Evolutionary conservation across 2,888 invertebrate species (phyloP).

Genomic region (Graphium colonna): DNA sequence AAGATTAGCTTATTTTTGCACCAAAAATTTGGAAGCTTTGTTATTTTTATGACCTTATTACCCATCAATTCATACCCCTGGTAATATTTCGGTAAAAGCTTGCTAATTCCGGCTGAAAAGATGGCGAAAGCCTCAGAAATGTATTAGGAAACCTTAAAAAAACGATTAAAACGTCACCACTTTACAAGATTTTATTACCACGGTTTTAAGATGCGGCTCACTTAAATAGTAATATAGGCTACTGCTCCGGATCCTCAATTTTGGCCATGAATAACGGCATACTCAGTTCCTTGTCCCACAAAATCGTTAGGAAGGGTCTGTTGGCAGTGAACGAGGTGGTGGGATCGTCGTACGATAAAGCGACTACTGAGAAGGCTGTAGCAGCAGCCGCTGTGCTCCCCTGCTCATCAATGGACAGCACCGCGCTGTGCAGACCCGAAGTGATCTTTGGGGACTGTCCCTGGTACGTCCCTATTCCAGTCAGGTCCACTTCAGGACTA

Average conservation of each 20-base stretch:
- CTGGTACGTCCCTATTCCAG: conserved; percentile 46
- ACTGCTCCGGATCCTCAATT: conserved; percentile 61
- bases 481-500: conserved; percentile 51
- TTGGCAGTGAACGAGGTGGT: conserved; percentile 55
- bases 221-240: conserved; percentile 22
- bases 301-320: conserved; percentile 71
- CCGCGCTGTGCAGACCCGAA: conserved; percentile 70
- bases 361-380: conserved; percentile 63
- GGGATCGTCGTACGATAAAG: conserved; percentile 65
- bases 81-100: no score
- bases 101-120: no score
- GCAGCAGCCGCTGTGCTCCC: conserved; percentile 74
- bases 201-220: conserved; percentile 11
- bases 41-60: no score
- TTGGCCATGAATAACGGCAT: conserved; percentile 74
- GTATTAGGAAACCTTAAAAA: no score
- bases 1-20: no score
- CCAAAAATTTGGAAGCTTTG: no score
- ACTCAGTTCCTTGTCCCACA: conserved; percentile 65
- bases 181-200: not conserved
- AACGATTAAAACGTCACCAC: no score
- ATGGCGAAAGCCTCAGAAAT: no score
- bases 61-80: no score
- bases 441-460: conserved; percentile 53
- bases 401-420: conserved; percentile 73